A percentile compares a stretch with the other conserved stretches of the same genome.
These are phyloP conservation scores for Cricetomys ansorgei DNA, from an alignment of 2,113 vertebrate species.

Conservation along the genomic window DNA sequence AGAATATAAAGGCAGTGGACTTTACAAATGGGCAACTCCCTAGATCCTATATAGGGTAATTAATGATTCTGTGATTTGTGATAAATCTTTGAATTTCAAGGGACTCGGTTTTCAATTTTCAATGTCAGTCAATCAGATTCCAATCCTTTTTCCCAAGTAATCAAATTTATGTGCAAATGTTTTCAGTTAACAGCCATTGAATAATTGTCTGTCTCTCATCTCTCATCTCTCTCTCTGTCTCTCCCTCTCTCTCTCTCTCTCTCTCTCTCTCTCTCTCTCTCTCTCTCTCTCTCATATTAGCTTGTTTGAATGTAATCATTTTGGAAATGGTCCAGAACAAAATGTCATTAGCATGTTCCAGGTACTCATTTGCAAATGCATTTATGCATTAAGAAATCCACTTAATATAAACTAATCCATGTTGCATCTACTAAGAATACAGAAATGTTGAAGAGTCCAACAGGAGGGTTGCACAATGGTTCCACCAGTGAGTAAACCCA, in stretches of 20 bases:
- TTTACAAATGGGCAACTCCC: conserved; percentile 51
- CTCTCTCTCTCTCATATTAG: conserved; percentile 46
- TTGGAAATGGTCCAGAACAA: conserved; percentile 68
- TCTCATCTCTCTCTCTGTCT: neutral
- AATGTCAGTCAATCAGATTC: conserved; percentile 75
- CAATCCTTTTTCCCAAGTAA: conserved; percentile 76
- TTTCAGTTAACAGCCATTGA: conserved; percentile 75
- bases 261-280: neutral
- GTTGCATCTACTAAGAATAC: neutral
- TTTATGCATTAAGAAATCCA: conserved; percentile 57
- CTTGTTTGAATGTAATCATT: conserved; percentile 66
- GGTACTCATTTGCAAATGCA: conserved; percentile 80
- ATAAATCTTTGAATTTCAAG: conserved; percentile 78
- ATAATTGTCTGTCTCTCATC: conserved; percentile 39
- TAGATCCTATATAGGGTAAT: conserved; percentile 60
- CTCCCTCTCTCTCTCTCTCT: neutral
- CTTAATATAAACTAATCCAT: conserved; percentile 45
- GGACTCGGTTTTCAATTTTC: conserved; percentile 80
- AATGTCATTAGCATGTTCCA: conserved; percentile 73
- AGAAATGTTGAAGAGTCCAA: neutral
- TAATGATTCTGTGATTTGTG: conserved; percentile 80
- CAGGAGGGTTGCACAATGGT: neutral
- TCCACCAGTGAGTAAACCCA: neutral
- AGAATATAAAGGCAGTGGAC: conserved; percentile 54
- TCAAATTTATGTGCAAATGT: conserved; percentile 79